Conservation (phyloP, 2,888 invertebrate genomes). For the Brenthis ino region DNA sequence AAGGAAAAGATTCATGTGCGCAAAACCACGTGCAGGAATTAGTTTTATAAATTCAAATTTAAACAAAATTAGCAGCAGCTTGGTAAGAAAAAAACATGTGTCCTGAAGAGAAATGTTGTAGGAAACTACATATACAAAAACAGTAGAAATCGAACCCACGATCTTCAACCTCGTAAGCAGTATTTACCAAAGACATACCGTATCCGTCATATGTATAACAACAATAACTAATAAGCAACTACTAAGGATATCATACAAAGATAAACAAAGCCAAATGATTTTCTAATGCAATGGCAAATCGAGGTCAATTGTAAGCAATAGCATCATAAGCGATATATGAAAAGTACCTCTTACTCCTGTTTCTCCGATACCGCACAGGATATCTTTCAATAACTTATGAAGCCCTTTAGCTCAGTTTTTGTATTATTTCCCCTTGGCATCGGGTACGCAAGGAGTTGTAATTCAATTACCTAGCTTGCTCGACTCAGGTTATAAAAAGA, state of each 20-base stretch:
- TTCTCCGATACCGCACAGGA: not conserved
- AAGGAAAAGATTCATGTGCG: too few relatives aligned
- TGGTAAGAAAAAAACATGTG: too few relatives aligned
- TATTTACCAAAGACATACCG: too few relatives aligned
- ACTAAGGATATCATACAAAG: not conserved
- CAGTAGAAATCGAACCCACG: too few relatives aligned
- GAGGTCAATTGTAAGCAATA: conserved; percentile 24
- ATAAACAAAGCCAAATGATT: conserved; percentile 6
- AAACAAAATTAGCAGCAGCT: too few relatives aligned
- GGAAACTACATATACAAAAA: too few relatives aligned
- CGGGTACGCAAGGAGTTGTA: conserved; percentile 58
- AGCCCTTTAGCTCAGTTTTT: conserved; percentile 50
- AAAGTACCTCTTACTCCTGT: conserved; percentile 20
- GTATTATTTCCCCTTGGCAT: conserved; percentile 39
- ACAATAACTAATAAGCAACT: too few relatives aligned
- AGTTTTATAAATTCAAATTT: too few relatives aligned
- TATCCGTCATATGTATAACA: too few relatives aligned
- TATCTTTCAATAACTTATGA: conserved; percentile 51
- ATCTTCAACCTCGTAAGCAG: too few relatives aligned
- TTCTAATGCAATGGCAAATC: conserved; percentile 1
- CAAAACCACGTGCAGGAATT: too few relatives aligned
- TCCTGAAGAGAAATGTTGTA: too few relatives aligned
- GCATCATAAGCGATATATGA: conserved; percentile 21
- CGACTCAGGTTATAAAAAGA: conserved; percentile 44
- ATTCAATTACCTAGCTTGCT: conserved; percentile 68